These are phyloP conservation scores for Corydoras sp. DNA, from an alignment of 2,113 vertebrate species.

Conservation along the genomic window DNA sequence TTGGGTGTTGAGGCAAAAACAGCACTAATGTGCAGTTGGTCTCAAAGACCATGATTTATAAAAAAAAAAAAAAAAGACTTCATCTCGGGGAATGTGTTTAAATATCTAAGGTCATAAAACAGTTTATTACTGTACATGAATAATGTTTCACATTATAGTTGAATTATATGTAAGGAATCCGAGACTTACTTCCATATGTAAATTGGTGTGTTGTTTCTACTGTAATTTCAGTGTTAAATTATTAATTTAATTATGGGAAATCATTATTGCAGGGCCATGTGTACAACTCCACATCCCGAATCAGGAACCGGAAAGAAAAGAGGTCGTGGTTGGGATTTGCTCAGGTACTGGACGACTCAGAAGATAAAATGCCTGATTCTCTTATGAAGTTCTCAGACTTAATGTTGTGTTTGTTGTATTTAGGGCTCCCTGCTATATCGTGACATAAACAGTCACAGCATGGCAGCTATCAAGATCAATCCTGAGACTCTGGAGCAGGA, in stretches of 20 bases:
- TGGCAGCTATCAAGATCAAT: conserved; percentile 92
- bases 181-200: neutral
- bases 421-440: conserved; percentile 94
- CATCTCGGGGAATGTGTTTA: too few relatives aligned
- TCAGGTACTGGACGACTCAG: conserved; percentile 73
- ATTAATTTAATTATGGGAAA: conserved; percentile 16
- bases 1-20: too few relatives aligned
- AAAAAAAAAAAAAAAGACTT: too few relatives aligned
- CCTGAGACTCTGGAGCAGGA: conserved; percentile 96
- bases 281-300: conserved; percentile 96
- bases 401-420: conserved; percentile 30
- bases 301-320: conserved; percentile 94
- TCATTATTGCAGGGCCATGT: conserved; percentile 84
- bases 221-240: conserved; percentile 4
- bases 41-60: too few relatives aligned
- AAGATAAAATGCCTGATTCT: neutral
- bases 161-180: too few relatives aligned
- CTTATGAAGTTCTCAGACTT: neutral
- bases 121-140: too few relatives aligned
- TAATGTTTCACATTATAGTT: too few relatives aligned
- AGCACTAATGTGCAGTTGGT: too few relatives aligned
- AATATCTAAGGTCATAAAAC: too few relatives aligned
- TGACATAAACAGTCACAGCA: conserved; percentile 88
- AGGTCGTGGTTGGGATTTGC: conserved; percentile 97
- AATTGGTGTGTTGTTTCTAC: neutral